A percentile compares a stretch with the other conserved stretches of the same genome.
These are phyloP conservation scores for Volucella inanis DNA, from an alignment of 2,888 invertebrate genomes.

Conservation along the genomic window DNA sequence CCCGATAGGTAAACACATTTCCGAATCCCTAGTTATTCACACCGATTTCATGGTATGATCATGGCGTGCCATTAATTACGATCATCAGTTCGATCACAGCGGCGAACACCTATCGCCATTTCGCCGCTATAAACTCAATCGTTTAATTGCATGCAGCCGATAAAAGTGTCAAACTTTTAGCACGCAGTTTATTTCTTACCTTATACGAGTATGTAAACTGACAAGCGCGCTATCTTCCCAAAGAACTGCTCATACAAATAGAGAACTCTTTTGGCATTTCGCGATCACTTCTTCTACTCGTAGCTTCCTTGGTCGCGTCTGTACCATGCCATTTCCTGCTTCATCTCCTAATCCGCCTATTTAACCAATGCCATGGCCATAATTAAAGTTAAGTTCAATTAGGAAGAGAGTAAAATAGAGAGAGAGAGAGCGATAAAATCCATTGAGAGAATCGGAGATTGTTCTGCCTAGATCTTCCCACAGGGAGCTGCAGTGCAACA, in stretches of 20 bases:
- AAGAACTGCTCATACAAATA: slow-evolving; percentile 36
- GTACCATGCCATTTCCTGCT: slow-evolving; percentile 65
- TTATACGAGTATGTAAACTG: slow-evolving; percentile 28
- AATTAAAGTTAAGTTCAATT: slow-evolving; percentile 66
- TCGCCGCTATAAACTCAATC: slow-evolving; percentile 44
- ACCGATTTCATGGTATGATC: background rate
- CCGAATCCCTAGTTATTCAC: too few relatives aligned
- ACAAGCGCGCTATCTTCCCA: slow-evolving; percentile 54
- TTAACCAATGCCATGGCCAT: slow-evolving; percentile 74
- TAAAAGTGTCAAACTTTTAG: slow-evolving; percentile 64
- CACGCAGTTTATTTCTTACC: background rate
- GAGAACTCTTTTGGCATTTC: slow-evolving; percentile 24
- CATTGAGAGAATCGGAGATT: slow-evolving; percentile 10
- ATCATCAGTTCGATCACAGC: slow-evolving; percentile 49
- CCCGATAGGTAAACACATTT: too few relatives aligned
- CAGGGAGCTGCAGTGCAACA: slow-evolving; percentile 1
- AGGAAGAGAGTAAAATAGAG: slow-evolving; percentile 31
- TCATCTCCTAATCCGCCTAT: slow-evolving; percentile 66
- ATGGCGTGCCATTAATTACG: slow-evolving; percentile 44
- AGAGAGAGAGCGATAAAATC: background rate
- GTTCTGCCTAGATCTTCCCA: slow-evolving; percentile 5
- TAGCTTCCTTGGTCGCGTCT: background rate
- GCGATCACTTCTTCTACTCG: slow-evolving; percentile 1
- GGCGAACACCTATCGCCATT: slow-evolving; percentile 58
- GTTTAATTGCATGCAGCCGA: slow-evolving; percentile 63